Base-by-base conservation (phyloP, 2,888 invertebrate species). In the Caenorhabditis panamensis region DNA sequence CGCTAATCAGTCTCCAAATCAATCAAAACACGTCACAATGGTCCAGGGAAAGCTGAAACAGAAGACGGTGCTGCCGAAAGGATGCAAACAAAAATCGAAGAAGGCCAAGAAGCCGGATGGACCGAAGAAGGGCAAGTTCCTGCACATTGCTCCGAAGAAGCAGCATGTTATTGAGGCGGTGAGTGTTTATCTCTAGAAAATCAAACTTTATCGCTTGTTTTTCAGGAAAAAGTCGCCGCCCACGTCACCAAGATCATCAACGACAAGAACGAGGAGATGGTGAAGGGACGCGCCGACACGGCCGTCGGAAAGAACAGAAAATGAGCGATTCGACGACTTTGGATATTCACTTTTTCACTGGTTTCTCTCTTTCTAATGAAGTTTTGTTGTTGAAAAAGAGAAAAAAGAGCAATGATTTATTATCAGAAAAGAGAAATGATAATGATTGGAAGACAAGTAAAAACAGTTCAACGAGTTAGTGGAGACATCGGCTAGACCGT, bases 181-280 rank as follows among this genome's bases (percentile, higher is more conserved):
- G 13, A 28, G 77, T 53, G 16, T 31, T 53, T 18, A 26, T 26
- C 49, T 20, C 8, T 47, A n/a, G n/a, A n/a, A n/a, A n/a, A n/a
- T n/a, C n/a, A n/a, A n/a, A n/a, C n/a, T n/a, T n/a, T n/a, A n/a
- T n/a, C n/a, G n/a, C n/a, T n/a, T n/a, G 36, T 51, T 22, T 69
- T 84, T 11, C 79, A 88, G 86, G 82, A 83, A 36, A 88, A 86
- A 61, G 59, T 87, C 8, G 75, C 82, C 8, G 82, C 86, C 0
- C 86, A 86, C 41, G 88, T 90, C n/a, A 85, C 88, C 8, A 83
- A 85, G 51, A 73, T 87, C 53, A 89, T 90, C 82, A 90, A 90
- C 83, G 83, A 88, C 54, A 88, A 89, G 71, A 89, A 89, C 71
- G 90, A 90, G 76, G 88, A 90, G 31, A 86, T 87, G 86, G 84